A percentile compares a stretch with the other conserved stretches of the same genome.
phyloP scores from a whole-genome alignment of 2,797 vertebrate genomes.

The Onychomys torridus region DNA sequence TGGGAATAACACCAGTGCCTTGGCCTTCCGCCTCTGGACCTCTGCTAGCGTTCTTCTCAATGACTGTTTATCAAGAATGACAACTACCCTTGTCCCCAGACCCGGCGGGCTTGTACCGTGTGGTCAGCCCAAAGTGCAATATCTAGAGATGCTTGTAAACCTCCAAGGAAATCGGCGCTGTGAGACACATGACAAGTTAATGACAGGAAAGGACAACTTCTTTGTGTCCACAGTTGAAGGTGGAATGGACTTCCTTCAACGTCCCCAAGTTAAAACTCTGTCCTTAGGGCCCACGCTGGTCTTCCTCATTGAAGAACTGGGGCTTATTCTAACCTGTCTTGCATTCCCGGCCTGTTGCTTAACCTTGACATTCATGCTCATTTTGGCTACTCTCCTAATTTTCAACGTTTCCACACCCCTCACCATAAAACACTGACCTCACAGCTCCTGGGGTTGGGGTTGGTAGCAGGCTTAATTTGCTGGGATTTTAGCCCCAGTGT shows the following conservation, averaged over 20 bases:
- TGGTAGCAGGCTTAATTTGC: neutral
- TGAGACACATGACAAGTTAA: neutral
- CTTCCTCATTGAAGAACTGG: neutral
- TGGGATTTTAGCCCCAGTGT: neutral
- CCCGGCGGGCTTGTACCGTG: neutral
- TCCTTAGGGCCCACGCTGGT: neutral
- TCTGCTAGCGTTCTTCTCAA: neutral
- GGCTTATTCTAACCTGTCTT: neutral
- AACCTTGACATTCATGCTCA: constrained; percentile 8
- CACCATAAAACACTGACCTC: neutral
- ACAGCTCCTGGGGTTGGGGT: neutral
- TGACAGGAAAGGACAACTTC: neutral
- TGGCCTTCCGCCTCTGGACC: neutral
- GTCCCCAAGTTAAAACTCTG: neutral
- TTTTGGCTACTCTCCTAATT: neutral
- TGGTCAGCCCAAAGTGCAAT: neutral
- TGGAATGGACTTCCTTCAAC: neutral
- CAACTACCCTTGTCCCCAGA: neutral
- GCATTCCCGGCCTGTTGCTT: neutral
- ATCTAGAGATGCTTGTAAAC: neutral
- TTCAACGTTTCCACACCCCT: neutral
- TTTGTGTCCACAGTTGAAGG: neutral
- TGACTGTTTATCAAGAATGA: neutral
- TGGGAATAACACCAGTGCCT: neutral
- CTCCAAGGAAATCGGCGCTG: neutral